Evolutionary conservation across 64 coral and sea anemone species (phyloP).

Genomic region (Acropora tenuis): DNA sequence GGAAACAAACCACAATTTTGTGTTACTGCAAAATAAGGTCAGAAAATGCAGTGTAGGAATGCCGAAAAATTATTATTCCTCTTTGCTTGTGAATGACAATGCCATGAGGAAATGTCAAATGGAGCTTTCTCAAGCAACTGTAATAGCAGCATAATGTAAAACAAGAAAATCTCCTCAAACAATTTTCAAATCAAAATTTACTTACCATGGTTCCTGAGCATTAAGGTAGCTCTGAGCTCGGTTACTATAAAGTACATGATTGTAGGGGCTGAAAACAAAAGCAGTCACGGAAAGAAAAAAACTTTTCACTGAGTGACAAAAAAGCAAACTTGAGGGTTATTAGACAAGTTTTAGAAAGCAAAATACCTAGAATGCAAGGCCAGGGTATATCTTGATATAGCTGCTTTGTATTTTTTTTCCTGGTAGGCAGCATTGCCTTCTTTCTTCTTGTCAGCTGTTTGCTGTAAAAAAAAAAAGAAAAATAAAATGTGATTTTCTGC

Average conservation of each 20-base stretch:
- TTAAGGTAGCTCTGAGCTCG: slow-evolving; percentile 92
- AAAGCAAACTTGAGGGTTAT: no score
- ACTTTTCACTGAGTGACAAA: no score
- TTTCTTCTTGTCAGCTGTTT: slow-evolving; percentile 54
- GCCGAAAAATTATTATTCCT: no score
- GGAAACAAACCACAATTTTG: not conserved
- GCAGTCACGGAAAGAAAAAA: not conserved
- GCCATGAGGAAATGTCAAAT: no score
- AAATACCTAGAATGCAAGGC: slow-evolving; percentile 81
- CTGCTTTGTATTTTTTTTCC: slow-evolving; percentile 73
- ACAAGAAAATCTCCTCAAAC: no score
- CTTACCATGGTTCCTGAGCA: slow-evolving; percentile 67
- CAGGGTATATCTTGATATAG: slow-evolving; percentile 79
- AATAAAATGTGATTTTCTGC: no score
- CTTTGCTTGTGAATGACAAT: no score
- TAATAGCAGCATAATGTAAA: no score
- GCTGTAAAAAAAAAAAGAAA: not conserved
- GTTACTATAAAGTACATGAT: slow-evolving; percentile 92
- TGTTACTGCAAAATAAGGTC: no score
- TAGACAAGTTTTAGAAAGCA: not conserved
- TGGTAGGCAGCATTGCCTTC: slow-evolving; percentile 77
- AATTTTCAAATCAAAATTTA: no score
- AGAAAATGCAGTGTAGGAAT: no score
- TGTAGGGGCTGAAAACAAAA: slow-evolving; percentile 73
- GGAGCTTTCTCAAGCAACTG: not conserved